Base-by-base conservation (phyloP, 2,797 vertebrate genomes). In the Chaenodraco wilsoni region DNA sequence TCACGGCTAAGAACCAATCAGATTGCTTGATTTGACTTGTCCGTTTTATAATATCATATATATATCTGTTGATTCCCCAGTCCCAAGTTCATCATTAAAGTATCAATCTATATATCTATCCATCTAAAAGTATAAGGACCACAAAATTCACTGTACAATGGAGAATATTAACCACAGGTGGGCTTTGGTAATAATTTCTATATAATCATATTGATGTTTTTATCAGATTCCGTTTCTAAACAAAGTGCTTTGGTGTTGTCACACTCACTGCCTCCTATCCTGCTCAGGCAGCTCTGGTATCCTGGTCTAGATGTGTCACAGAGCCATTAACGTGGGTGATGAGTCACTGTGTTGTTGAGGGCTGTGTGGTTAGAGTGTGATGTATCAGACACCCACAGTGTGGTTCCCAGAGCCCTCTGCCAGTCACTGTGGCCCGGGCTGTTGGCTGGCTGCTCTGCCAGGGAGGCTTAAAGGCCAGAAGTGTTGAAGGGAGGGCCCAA, bases 311-410 rank as follows among this genome's bases (percentile, higher is more conserved):
- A 82, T 88, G 86, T 89, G 86, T 91, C 91, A 91, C 87, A 56
- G 78, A 79, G 79, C 88, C 87, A 88, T 88, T 90, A 90, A 87
- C 77, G 83, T 78, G 72, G 91, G 85, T 86, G 89, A 88, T 84
- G 88, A 92, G 89, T 93, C 93, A 91, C 78, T 78, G 79, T 91
- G 90, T 92, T 91, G 89, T 89, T 88, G 89, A 91, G 88, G 84
- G 62, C 59, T 65, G 77, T 89, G 89, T 58, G 89, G 90, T 83
- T 86, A 72, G 76, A 86, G 79, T 88, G 89, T 67, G 89, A 89
- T 88, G 88, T 84, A 90, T 91, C 92, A 87, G 84, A 88, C 87
- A 84, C 87, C 88, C 88, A 85, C 87, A 84, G 87, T 91, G 90
- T 79, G 87, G 88, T 92, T 92, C 89, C 90, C 91, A 90, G 84